A percentile compares a stretch with the other conserved stretches of the same genome.
Evolutionary conservation across 2,113 vertebrate species (phyloP).

Genomic region (Triplophysa siluroides): DNA sequence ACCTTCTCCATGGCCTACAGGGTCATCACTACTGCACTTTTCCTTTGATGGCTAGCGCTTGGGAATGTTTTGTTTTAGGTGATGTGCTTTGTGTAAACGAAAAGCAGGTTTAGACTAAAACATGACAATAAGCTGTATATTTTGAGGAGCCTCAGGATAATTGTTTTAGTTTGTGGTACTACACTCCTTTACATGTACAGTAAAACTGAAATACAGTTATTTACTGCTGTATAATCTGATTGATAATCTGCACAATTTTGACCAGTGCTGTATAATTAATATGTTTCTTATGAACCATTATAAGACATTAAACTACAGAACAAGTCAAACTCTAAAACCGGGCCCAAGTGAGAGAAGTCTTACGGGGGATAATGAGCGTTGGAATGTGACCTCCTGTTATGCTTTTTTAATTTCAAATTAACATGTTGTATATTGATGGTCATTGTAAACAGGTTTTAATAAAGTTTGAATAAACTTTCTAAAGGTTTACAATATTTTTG

Average conservation of each 20-base stretch:
- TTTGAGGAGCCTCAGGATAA: no score
- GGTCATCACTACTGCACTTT: conserved; percentile 64
- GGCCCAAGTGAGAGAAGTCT: no score
- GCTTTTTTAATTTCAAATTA: no score
- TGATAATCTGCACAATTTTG: no score
- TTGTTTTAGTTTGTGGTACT: not conserved
- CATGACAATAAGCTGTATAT: not conserved
- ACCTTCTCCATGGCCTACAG: conserved; percentile 80
- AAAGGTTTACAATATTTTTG: not conserved
- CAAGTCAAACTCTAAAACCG: no score
- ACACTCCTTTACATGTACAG: not conserved
- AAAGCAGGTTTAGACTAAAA: not conserved
- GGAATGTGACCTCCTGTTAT: no score
- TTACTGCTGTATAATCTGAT: no score
- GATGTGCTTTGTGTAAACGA: not conserved
- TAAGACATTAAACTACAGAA: no score
- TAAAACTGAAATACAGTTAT: not conserved
- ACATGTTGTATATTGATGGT: not conserved
- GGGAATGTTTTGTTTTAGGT: not conserved
- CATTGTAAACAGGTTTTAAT: not conserved
- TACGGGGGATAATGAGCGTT: no score
- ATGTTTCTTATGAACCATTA: no score
- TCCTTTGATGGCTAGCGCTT: conserved; percentile 59
- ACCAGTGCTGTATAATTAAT: no score
- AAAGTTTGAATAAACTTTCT: not conserved